Conservation (phyloP, 1,140 invertebrate genomes). For the Apis dorsata region DNA sequence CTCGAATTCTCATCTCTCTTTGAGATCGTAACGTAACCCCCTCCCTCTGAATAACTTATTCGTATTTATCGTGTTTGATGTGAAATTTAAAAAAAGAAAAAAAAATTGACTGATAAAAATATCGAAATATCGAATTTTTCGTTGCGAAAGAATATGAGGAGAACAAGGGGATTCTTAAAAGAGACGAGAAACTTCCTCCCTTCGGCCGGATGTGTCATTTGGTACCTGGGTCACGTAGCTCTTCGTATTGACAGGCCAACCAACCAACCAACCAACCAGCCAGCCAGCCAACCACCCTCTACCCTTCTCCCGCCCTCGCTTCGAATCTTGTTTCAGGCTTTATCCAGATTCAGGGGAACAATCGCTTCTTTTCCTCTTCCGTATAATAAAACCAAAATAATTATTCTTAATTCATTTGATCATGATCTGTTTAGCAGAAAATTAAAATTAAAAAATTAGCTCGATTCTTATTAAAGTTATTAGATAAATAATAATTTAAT, state of each 20-base stretch:
- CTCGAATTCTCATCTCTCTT: no score
- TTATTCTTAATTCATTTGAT: not conserved
- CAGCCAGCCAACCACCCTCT: slow-evolving; percentile 60
- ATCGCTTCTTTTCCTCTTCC: slow-evolving; percentile 27
- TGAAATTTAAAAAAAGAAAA: no score
- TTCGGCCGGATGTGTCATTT: slow-evolving; percentile 69
- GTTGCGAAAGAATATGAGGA: slow-evolving; percentile 27
- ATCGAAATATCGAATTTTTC: slow-evolving; percentile 29
- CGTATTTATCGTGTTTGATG: no score
- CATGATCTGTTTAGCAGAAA: no score
- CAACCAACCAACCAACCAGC: slow-evolving; percentile 66
- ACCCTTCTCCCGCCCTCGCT: slow-evolving; percentile 48
- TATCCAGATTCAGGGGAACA: slow-evolving; percentile 42
- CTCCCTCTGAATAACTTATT: no score
- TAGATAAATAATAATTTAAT: not conserved
- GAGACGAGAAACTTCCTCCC: slow-evolving; percentile 49
- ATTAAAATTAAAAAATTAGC: no score
- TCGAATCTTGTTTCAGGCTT: slow-evolving; percentile 53
- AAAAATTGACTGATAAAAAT: not conserved
- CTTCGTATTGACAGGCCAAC: slow-evolving; percentile 77
- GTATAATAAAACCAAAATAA: not conserved
- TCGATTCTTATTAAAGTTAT: no score
- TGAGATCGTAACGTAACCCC: no score
- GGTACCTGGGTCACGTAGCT: slow-evolving; percentile 77
- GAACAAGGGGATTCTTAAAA: slow-evolving; percentile 49